Conservation (phyloP, 2,113 vertebrate genomes). For the Lagopus muta region DNA sequence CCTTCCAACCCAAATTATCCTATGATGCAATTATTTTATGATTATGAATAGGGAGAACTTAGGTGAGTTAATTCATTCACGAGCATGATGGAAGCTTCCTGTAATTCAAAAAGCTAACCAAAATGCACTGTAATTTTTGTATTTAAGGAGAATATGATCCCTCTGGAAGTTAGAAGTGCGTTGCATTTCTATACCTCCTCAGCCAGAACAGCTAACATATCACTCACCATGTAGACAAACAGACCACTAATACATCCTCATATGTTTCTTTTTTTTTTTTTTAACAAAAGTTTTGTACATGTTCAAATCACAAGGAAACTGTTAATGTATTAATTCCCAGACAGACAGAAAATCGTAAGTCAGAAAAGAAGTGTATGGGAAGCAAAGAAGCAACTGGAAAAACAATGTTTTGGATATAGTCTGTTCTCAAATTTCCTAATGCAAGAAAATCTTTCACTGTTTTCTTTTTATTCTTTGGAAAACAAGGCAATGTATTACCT, state of each 20-base stretch:
- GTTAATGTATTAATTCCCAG: neutral
- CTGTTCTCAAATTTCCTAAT: neutral
- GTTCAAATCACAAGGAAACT: neutral
- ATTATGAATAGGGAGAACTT: neutral
- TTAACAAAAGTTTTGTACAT: neutral
- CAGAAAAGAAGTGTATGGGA: neutral
- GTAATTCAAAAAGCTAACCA: neutral
- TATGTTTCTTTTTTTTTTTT: neutral
- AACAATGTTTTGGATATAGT: neutral
- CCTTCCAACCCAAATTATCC: no score
- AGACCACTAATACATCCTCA: neutral
- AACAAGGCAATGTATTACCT: neutral
- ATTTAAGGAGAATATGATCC: neutral
- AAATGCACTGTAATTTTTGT: neutral
- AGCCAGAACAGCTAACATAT: neutral
- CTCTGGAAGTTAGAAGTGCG: neutral
- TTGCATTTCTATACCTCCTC: neutral
- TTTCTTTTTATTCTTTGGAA: neutral
- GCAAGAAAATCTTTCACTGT: neutral
- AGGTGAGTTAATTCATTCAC: fast-evolving
- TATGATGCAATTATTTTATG: no score
- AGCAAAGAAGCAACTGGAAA: neutral
- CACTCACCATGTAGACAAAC: neutral
- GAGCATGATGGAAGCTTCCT: neutral
- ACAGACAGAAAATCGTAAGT: neutral